These are phyloP conservation scores for Carposina sasakii DNA, from an alignment of 1,140 invertebrate genomes.

Conservation along the genomic window DNA sequence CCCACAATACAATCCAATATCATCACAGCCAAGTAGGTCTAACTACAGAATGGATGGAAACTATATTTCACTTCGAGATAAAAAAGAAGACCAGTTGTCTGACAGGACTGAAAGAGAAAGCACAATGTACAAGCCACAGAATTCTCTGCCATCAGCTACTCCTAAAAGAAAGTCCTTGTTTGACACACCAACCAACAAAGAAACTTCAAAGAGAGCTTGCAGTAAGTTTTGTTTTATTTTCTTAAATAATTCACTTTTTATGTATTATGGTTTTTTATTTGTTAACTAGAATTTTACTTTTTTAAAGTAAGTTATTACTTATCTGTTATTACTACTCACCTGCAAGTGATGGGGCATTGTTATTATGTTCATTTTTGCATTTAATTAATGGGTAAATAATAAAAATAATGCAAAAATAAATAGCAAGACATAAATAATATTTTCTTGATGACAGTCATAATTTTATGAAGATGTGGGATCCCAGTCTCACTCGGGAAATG, in stretches of 20 bases:
- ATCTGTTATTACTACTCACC: too few species aligned
- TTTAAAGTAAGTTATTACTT: too few species aligned
- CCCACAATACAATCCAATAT: constrained; percentile 17
- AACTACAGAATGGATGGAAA: constrained; percentile 30
- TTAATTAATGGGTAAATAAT: neutral
- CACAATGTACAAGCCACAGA: constrained; percentile 21
- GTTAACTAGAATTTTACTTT: neutral
- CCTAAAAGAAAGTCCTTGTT: constrained; percentile 42
- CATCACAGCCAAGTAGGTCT: constrained; percentile 21
- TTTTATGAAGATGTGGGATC: too few species aligned
- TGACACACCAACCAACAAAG: constrained; percentile 17
- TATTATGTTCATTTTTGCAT: neutral
- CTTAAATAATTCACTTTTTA: too few species aligned
- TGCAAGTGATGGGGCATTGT: too few species aligned
- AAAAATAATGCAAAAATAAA: neutral
- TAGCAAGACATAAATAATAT: neutral
- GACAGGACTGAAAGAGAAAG: constrained; percentile 24
- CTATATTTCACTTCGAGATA: constrained; percentile 19
- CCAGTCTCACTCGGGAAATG: too few species aligned
- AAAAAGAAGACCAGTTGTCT: constrained; percentile 21
- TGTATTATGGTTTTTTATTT: neutral
- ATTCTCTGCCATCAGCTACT: constrained; percentile 23
- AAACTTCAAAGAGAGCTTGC: constrained; percentile 10
- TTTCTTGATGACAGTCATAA: neutral
- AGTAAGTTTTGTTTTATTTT: constrained; percentile 1